phyloP scores from a whole-genome alignment of 1,140 invertebrate species.

The Elymnias hypermnestra region DNA sequence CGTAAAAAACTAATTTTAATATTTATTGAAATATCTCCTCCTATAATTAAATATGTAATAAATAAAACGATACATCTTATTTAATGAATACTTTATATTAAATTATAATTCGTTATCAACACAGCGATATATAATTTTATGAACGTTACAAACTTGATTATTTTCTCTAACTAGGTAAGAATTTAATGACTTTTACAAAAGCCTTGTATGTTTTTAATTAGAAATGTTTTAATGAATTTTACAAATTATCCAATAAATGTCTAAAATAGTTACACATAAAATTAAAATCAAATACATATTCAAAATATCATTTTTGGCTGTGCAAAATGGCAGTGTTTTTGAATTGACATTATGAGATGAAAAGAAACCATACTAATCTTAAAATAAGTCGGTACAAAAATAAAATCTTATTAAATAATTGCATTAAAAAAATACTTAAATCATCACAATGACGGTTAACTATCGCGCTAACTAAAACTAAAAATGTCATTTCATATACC shows the following conservation, averaged over 20 bases:
- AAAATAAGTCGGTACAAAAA: constrained; percentile 60
- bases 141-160: constrained; percentile 15
- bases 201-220: no score
- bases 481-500: constrained; percentile 21
- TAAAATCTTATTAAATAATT: constrained; percentile 45
- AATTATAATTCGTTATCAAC: constrained; percentile 19
- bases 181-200: constrained; percentile 7
- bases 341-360: constrained; percentile 24
- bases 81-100: constrained; percentile 63
- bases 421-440: constrained; percentile 45
- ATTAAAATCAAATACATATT: constrained; percentile 17
- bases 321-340: constrained; percentile 58
- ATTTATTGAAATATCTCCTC: no score
- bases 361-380: constrained; percentile 1
- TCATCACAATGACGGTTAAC: constrained; percentile 62
- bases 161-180: constrained; percentile 11
- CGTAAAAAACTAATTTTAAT: no score
- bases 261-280: constrained; percentile 4
- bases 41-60: no score
- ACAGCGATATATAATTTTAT: constrained; percentile 10
- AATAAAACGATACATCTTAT: constrained; percentile 53
- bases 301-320: constrained; percentile 30
- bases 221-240: no score
- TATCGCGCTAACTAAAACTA: constrained; percentile 32
- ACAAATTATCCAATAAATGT: background rate